Evolutionary conservation across 2,888 invertebrate genomes (phyloP).

Genomic region (Camptogramma bilineatum): DNA sequence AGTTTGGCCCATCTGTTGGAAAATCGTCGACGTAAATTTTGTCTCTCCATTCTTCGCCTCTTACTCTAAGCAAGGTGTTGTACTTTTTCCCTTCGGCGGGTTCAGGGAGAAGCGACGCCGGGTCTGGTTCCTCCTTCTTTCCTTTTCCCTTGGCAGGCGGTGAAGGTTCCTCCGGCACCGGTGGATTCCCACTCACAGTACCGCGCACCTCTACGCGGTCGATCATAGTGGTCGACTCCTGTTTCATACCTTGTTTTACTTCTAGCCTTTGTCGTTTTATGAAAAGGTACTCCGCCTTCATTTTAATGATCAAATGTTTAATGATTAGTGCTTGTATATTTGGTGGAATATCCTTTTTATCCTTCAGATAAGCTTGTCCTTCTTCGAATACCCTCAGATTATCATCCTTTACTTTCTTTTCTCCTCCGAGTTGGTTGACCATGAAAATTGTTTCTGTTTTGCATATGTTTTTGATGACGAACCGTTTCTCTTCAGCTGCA

Average conservation of each 20-base stretch:
- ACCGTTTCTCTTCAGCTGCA: conserved; percentile 73
- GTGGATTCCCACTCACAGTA: conserved; percentile 57
- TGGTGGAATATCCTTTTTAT: conserved; percentile 73
- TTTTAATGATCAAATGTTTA: conserved; percentile 74
- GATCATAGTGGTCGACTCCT: conserved; percentile 72
- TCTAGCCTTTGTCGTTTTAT: conserved; percentile 70
- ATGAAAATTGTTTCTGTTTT: conserved; percentile 80
- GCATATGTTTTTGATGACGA: conserved; percentile 77
- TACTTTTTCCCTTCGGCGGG: conserved; percentile 71
- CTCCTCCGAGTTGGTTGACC: conserved; percentile 77
- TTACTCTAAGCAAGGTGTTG: conserved; percentile 76
- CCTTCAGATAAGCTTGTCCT: conserved; percentile 70
- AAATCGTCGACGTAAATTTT: conserved; percentile 82
- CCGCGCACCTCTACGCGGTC: conserved; percentile 66
- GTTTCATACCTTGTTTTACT: conserved; percentile 69
- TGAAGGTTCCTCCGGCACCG: conserved; percentile 46
- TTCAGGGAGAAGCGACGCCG: conserved; percentile 43
- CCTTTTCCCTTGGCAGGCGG: conserved; percentile 57
- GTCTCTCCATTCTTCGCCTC: conserved; percentile 85
- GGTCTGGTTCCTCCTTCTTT: conserved; percentile 54
- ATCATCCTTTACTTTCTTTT: conserved; percentile 75
- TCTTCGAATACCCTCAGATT: conserved; percentile 75
- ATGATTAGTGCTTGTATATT: conserved; percentile 74
- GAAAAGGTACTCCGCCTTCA: conserved; percentile 76
- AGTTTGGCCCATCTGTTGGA: conserved; percentile 81